These are phyloP conservation scores for Leptodactylus fallax DNA, from an alignment of 2,797 vertebrate genomes.

Conservation along the genomic window DNA sequence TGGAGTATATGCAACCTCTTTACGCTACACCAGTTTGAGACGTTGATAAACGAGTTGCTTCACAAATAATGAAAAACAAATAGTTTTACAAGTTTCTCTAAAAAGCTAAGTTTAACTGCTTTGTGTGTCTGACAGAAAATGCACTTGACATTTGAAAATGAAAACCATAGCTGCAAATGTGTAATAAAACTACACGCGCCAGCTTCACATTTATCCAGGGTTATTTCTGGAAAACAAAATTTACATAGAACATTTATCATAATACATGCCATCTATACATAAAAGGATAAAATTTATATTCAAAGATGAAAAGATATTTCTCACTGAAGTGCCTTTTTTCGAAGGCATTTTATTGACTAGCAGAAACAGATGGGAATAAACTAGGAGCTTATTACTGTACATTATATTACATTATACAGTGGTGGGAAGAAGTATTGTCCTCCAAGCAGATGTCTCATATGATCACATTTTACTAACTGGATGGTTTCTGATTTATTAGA, in stretches of 20 bases:
- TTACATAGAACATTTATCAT: background rate
- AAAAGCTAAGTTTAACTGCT: background rate
- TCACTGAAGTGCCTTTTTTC: no score
- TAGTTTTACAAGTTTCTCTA: background rate
- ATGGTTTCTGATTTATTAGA: no score
- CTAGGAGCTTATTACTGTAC: no score
- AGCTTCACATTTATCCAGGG: background rate
- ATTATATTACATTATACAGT: no score
- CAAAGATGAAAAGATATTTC: no score
- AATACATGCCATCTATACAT: background rate
- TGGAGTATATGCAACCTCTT: conserved; percentile 1
- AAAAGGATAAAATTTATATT: background rate
- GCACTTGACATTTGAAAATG: conserved; percentile 16
- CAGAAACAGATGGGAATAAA: no score
- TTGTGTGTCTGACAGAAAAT: background rate
- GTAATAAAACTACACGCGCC: background rate
- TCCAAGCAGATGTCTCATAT: no score
- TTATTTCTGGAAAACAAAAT: background rate
- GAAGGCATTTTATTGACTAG: no score
- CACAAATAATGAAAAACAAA: conserved; percentile 22
- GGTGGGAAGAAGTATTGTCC: no score
- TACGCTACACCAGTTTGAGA: background rate
- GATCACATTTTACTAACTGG: no score
- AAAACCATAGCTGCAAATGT: background rate
- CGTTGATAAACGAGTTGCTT: conserved; percentile 30